These are phyloP conservation scores for Pionites leucogaster DNA, from an alignment of 2,113 vertebrate species.

Conservation along the genomic window DNA sequence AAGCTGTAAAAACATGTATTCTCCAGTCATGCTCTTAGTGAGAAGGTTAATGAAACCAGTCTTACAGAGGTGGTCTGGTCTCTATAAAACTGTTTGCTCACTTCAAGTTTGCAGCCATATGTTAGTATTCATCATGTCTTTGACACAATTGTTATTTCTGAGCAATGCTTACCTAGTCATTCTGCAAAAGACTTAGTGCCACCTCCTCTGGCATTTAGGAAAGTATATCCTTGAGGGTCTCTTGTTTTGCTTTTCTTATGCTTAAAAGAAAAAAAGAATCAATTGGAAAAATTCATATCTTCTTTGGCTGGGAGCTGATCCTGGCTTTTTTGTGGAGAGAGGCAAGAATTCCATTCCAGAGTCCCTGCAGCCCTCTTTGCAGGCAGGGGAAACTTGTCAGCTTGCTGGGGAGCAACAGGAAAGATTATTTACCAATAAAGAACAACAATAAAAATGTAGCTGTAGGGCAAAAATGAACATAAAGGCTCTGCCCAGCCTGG, in stretches of 20 bases:
- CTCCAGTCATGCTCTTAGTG: neutral
- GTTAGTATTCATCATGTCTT: neutral
- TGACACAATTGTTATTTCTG: neutral
- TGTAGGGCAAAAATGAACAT: neutral
- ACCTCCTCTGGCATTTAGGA: neutral
- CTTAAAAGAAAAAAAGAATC: neutral
- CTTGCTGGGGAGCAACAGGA: neutral
- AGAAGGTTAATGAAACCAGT: neutral
- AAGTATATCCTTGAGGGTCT: neutral
- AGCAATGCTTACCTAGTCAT: neutral
- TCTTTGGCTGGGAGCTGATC: neutral
- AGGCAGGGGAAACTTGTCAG: neutral
- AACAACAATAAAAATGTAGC: neutral
- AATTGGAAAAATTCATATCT: slow-evolving; percentile 35
- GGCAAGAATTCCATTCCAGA: slow-evolving; percentile 6
- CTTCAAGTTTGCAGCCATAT: neutral
- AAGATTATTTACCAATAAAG: neutral
- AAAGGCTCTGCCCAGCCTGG: neutral
- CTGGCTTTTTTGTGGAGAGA: neutral
- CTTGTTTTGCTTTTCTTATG: neutral
- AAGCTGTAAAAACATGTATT: neutral
- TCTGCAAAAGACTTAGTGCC: neutral
- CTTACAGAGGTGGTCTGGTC: neutral
- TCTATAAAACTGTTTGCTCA: neutral
- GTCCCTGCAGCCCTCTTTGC: neutral